phyloP scores from a whole-genome alignment of 2,797 vertebrate genomes.

The Varecia variegata region DNA sequence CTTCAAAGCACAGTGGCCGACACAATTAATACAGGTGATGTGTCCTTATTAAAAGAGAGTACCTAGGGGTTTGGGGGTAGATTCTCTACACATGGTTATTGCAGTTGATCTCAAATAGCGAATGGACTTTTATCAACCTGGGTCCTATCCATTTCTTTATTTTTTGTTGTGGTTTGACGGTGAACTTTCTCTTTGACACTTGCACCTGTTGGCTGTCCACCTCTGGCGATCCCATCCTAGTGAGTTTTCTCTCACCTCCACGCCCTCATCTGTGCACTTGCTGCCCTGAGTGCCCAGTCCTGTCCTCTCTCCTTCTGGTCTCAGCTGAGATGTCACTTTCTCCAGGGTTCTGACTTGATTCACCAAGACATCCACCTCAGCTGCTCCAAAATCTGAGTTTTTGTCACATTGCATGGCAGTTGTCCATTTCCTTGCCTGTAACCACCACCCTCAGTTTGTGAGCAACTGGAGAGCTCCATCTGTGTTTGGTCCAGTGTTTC shows the following conservation, averaged over 20 bases:
- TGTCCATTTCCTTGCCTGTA: background rate
- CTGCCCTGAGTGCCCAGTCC: background rate
- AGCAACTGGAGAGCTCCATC: background rate
- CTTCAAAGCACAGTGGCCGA: background rate
- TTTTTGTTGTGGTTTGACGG: background rate
- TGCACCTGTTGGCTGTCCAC: accelerated
- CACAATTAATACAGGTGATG: background rate
- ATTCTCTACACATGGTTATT: background rate
- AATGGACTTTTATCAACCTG: background rate
- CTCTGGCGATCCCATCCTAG: accelerated
- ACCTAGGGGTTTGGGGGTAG: background rate
- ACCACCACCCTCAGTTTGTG: background rate
- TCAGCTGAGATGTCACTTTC: background rate
- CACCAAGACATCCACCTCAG: background rate
- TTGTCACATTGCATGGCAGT: accelerated
- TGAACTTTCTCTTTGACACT: background rate
- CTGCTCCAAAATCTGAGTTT: background rate
- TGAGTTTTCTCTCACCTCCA: background rate
- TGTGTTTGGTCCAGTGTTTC: background rate
- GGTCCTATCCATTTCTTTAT: background rate
- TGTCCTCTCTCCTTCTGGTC: background rate
- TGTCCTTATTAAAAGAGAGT: background rate
- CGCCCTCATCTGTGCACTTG: accelerated
- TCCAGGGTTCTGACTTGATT: background rate
- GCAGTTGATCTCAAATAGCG: background rate